These are phyloP conservation scores for Chiroxiphia lanceolata DNA, from an alignment of 2,797 vertebrate species.

Conservation along the genomic window DNA sequence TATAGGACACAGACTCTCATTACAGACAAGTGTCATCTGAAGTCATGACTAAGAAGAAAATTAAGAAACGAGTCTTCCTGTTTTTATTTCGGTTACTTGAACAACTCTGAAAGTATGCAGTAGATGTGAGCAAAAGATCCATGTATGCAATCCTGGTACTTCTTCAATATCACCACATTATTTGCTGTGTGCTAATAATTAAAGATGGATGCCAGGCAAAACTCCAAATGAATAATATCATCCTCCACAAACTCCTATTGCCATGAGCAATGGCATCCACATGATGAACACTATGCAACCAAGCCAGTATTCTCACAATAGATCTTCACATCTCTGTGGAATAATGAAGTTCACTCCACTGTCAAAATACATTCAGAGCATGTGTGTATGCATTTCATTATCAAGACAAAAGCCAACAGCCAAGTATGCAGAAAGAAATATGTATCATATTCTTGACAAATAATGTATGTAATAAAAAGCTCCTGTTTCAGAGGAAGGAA, in stretches of 20 bases:
- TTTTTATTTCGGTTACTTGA: neutral
- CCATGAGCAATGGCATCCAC: neutral
- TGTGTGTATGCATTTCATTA: neutral
- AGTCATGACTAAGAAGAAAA: neutral
- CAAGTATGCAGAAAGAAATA: neutral
- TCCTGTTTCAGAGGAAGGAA: neutral
- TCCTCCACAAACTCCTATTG: neutral
- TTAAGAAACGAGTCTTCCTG: neutral
- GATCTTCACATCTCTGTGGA: neutral
- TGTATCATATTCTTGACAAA: neutral
- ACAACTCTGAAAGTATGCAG: neutral
- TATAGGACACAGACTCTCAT: neutral
- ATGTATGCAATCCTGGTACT: neutral
- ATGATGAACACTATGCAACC: neutral
- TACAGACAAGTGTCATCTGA: neutral
- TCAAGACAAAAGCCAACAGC: conserved; percentile 24
- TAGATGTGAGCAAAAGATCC: neutral
- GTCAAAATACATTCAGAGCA: neutral
- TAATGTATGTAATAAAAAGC: neutral
- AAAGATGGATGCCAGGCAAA: neutral
- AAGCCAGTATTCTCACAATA: neutral
- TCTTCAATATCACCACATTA: neutral
- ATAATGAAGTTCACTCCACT: conserved; percentile 15
- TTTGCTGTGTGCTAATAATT: neutral
- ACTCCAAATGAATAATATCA: neutral